phyloP scores from a whole-genome alignment of 2,113 vertebrate species.

The Podarcis raffonei region DNA sequence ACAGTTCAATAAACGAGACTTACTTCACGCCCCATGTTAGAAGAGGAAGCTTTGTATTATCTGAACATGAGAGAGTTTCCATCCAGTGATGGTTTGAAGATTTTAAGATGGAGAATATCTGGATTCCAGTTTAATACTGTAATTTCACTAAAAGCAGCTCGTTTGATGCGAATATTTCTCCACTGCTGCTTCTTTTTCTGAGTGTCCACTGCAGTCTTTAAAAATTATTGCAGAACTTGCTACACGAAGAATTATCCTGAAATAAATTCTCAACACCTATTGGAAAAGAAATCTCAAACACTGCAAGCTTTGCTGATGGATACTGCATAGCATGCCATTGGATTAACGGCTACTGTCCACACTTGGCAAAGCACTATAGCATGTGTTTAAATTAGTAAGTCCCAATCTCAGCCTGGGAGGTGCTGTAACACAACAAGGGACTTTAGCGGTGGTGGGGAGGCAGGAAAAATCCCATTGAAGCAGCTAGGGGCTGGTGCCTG shows the following conservation, averaged over 20 bases:
- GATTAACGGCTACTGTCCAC: background rate
- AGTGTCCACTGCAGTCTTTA: background rate
- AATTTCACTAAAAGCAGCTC: background rate
- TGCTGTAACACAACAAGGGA: background rate
- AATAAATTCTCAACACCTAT: background rate
- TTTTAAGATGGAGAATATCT: background rate
- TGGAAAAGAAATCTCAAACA: background rate
- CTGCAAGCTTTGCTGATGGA: background rate
- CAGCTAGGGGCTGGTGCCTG: background rate
- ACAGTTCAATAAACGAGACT: background rate
- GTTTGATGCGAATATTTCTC: background rate
- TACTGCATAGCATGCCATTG: background rate
- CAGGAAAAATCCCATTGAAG: background rate
- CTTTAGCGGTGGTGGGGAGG: background rate
- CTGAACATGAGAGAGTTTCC: rapidly evolving
- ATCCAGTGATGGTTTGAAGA: background rate
- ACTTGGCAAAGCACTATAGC: background rate
- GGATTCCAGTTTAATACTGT: background rate
- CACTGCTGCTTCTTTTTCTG: background rate
- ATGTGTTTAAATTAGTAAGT: background rate
- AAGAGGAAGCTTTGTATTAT: rapidly evolving
- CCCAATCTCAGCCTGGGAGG: background rate
- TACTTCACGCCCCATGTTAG: background rate
- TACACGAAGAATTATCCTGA: background rate
- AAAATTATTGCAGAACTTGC: background rate